Percentiles rank a stretch among this genome's conserved stretches.
These are phyloP conservation scores for Zaprionus camerounensis DNA, from an alignment of 1,140 invertebrate genomes.

Conservation along the genomic window DNA sequence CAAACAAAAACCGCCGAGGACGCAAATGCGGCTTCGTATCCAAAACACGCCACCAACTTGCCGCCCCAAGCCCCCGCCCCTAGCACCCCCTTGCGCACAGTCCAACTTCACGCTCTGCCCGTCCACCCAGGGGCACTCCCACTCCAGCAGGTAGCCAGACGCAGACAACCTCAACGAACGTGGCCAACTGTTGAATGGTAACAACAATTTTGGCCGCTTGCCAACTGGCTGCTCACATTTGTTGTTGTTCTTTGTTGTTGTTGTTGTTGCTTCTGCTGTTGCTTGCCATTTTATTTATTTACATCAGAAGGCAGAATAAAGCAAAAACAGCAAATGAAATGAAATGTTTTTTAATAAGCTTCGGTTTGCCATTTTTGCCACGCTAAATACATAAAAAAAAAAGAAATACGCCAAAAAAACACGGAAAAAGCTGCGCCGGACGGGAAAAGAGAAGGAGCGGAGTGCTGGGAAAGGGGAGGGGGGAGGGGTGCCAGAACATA, in stretches of 20 bases:
- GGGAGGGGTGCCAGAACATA: neutral
- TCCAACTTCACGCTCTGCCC: neutral
- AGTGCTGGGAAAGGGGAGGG: too few relatives aligned
- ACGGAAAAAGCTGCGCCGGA: neutral
- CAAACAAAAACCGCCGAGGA: constrained; percentile 68
- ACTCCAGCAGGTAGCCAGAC: constrained; percentile 10
- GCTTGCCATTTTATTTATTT: constrained; percentile 66
- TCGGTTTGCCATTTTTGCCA: constrained; percentile 21
- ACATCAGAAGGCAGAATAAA: constrained; percentile 21
- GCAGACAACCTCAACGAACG: constrained; percentile 50
- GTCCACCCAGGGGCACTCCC: neutral
- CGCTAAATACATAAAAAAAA: constrained; percentile 25
- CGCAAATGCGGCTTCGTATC: constrained; percentile 63
- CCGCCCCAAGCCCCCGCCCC: neutral
- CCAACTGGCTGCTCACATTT: constrained; percentile 31
- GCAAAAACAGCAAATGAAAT: constrained; percentile 30
- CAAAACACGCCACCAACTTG: constrained; percentile 45
- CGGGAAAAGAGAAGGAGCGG: too few relatives aligned
- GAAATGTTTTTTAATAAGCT: constrained; percentile 54
- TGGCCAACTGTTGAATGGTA: constrained; percentile 74
- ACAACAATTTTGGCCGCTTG: constrained; percentile 48
- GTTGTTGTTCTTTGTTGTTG: neutral
- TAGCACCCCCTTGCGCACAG: neutral
- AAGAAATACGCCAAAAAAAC: neutral
- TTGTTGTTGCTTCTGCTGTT: neutral